Conservation (phyloP, 2,888 invertebrate genomes). For the Mayetiola destructor region DNA sequence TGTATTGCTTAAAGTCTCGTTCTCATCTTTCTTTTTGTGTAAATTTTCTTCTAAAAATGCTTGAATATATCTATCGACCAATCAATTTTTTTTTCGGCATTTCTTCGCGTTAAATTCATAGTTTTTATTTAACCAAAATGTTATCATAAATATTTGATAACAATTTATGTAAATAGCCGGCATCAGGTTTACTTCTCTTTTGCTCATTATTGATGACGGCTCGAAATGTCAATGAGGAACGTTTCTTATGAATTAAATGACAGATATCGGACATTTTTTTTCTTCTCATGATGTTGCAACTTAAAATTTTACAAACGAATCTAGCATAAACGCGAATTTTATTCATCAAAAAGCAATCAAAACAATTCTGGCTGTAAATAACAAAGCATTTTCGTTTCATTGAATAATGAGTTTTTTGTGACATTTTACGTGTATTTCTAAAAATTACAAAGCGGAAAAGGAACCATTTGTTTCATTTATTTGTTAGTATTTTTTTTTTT, state of each 20-base stretch:
- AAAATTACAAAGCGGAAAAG: constrained; percentile 3
- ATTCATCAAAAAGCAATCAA: neutral
- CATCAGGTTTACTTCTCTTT: constrained; percentile 7
- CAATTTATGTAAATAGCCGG: no score
- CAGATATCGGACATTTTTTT: constrained; percentile 2
- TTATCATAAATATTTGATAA: no score
- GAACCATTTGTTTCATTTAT: constrained; percentile 8
- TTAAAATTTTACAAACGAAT: constrained; percentile 5
- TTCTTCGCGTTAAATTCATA: no score
- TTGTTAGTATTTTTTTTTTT: neutral
- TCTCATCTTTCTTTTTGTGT: no score
- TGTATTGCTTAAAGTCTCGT: no score
- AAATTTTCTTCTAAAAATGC: no score
- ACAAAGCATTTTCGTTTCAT: neutral
- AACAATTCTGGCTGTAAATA: neutral
- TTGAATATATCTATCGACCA: no score
- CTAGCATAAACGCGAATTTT: neutral
- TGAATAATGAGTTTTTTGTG: neutral
- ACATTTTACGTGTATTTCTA: constrained; percentile 2
- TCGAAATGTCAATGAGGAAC: neutral
- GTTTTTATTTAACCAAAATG: no score
- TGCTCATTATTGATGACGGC: constrained; percentile 12
- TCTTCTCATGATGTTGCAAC: constrained; percentile 2
- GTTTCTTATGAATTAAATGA: constrained; percentile 1
- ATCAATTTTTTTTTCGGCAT: no score